Evolutionary conservation across 1,140 invertebrate species (phyloP), one percentile per base, ranked within the genome.

Genomic region (Gonioctena quinquepunctata): DNA sequence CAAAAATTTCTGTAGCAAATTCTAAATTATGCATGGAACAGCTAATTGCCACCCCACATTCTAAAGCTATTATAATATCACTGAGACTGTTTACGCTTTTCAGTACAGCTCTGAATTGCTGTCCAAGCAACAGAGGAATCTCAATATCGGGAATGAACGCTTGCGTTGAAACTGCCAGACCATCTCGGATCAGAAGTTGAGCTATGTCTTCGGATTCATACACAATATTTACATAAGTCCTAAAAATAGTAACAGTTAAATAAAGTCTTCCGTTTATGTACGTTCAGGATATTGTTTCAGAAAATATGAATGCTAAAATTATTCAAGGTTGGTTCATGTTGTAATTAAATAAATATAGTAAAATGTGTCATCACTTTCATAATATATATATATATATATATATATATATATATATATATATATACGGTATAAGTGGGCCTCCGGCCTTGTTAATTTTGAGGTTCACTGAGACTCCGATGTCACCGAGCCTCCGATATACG

Each of bases 161-260:
- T 48, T 66, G 18, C 3, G 50, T 23, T 5, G 52, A 52, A 18
- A 65, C 56, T 1, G 84, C 86, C n/a, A 88, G 70, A 65, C 84
- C 82, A 66, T 82, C 80, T 26, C 81, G 63, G 2, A 88, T 72
- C 42, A 89, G 74, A 3, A 71, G 70, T 18, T 83, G 71, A 22
- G 77, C 76, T 3, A 88, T 66, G 73, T 85, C 79, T 23, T 76
- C 70, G n/a, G 79, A 81, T 50, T 87, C 84, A 56, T 82, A 82
- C 61, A 74, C 83, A 52, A 91, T 78, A 1, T 87, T 86, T 56
- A 91, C 86, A 33, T 81, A 77, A 68, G 87, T 62, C 86, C 85
- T 48, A 77, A 73, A 71, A 74, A 73, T n/a, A n/a, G n/a, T n/a
- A n/a, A n/a, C n/a, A n/a, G n/a, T n/a, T n/a, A n/a, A n/a, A 8